A percentile compares a stretch with the other conserved stretches of the same genome.
phyloP scores from a whole-genome alignment of 2,888 invertebrate genomes.

The Ormyrus pomaceus region DNA sequence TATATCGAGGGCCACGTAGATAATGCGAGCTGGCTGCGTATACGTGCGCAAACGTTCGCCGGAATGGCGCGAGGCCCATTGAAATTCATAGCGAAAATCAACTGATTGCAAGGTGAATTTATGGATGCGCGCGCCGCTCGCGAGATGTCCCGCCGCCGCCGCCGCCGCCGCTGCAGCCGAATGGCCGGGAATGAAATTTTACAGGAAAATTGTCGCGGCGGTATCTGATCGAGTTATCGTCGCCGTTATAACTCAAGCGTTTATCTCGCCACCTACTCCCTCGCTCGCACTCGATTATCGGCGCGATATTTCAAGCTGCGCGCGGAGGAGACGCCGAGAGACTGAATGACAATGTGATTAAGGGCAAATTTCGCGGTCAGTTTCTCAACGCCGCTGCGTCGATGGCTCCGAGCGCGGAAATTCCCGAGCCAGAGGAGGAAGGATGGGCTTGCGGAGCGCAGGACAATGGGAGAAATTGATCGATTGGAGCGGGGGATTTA shows the following conservation, averaged over 20 bases:
- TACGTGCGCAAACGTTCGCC: not conserved
- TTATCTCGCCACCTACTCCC: constrained; percentile 29
- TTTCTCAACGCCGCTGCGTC: constrained; percentile 14
- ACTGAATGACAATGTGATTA: constrained; percentile 43
- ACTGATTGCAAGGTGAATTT: constrained; percentile 52
- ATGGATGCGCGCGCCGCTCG: constrained; percentile 13
- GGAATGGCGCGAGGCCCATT: constrained; percentile 10
- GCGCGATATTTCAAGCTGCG: constrained; percentile 36
- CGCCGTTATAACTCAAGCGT: constrained; percentile 36
- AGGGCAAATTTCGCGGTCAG: constrained; percentile 46
- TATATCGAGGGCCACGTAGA: no score
- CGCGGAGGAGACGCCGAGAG: not conserved
- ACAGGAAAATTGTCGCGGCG: constrained; percentile 40
- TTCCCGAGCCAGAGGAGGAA: not conserved
- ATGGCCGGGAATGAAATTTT: constrained; percentile 47
- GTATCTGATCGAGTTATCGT: constrained; percentile 42
- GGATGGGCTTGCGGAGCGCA: not conserved
- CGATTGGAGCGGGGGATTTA: not conserved
- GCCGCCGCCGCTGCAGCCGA: not conserved
- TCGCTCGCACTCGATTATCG: constrained; percentile 31
- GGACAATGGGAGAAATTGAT: constrained; percentile 18
- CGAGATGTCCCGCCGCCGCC: not conserved
- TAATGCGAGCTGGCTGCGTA: not conserved
- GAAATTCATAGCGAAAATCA: constrained; percentile 53
- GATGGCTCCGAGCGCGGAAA: not conserved